Evolutionary conservation across 2,113 vertebrate species (phyloP).

Genomic region (Damaliscus lunatus): DNA sequence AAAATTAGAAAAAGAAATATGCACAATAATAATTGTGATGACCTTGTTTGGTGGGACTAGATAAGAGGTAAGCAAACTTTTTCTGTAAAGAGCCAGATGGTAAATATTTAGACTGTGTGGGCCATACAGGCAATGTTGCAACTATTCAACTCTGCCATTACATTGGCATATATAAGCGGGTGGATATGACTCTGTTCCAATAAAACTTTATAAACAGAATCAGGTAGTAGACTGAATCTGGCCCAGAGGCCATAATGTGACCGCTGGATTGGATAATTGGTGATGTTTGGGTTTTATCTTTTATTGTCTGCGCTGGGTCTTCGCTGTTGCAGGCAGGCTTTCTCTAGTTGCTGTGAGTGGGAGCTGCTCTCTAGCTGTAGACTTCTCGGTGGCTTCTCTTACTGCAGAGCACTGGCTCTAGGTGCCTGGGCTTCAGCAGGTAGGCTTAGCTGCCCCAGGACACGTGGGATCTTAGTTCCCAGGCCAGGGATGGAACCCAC

Average conservation of each 20-base stretch:
- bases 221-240: background rate
- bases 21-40: background rate
- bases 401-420: background rate
- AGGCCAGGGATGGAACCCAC: background rate
- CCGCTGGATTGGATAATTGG: background rate
- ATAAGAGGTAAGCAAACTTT: background rate
- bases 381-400: accelerated
- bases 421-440: background rate
- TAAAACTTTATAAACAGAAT: background rate
- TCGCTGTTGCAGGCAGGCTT: background rate
- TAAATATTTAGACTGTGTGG: background rate
- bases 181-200: background rate
- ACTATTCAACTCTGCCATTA: background rate
- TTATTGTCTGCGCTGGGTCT: background rate
- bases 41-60: background rate
- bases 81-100: background rate
- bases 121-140: too few relatives aligned
- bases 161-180: background rate
- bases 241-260: background rate
- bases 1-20: background rate
- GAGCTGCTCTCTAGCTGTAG: background rate
- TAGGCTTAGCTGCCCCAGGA: background rate
- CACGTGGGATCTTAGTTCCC: background rate
- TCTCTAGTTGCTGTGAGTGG: background rate
- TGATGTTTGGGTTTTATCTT: background rate